Conservation (phyloP, 2,888 invertebrate species). For the Temnothorax unifasciatus region DNA sequence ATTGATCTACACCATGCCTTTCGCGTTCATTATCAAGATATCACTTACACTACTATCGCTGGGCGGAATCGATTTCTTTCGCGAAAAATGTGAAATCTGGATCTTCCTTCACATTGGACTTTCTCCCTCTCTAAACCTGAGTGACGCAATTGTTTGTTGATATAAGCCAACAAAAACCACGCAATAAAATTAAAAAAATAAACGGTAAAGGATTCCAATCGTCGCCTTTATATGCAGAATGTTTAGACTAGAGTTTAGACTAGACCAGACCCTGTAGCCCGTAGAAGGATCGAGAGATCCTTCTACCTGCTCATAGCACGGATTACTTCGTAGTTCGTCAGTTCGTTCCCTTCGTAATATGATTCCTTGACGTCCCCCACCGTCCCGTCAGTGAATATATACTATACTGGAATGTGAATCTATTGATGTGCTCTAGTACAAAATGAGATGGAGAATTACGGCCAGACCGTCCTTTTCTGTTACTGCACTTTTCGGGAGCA, state of each 20-base stretch:
- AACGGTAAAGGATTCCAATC: neutral
- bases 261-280: neutral
- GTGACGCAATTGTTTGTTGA: neutral
- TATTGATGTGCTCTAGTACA: too few species aligned
- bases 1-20: neutral
- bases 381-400: too few species aligned
- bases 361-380: too few species aligned
- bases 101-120: neutral
- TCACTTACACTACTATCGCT: neutral
- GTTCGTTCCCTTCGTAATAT: too few species aligned
- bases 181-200: neutral
- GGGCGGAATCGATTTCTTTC: neutral
- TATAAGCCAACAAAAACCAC: neutral
- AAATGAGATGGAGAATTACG: too few species aligned
- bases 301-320: neutral
- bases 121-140: neutral
- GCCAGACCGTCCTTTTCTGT: too few species aligned
- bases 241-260: constrained; percentile 7
- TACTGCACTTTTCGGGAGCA: too few species aligned
- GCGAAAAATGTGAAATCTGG: too few species aligned
- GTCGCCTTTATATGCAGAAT: neutral
- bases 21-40: neutral
- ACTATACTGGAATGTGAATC: too few species aligned
- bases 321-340: too few species aligned
- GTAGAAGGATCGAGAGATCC: neutral